Conservation (phyloP, 2,888 invertebrate genomes). For the Hyposoter dolosus region DNA sequence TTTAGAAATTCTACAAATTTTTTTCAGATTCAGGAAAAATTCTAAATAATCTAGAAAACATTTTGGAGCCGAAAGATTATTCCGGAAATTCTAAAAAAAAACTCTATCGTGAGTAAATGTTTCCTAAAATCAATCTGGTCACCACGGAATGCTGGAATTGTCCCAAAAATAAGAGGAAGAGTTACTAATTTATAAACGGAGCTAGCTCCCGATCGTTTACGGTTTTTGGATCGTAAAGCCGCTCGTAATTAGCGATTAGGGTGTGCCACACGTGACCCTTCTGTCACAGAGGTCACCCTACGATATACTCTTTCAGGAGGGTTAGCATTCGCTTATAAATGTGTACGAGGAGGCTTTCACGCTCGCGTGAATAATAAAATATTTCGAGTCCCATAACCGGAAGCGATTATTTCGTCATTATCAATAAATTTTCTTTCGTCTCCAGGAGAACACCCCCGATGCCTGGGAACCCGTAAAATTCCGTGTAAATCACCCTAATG, state of each 20-base stretch:
- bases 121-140: neutral
- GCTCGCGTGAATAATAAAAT: constrained; percentile 41
- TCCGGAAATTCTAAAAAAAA: neutral
- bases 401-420: constrained; percentile 65
- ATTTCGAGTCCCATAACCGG: constrained; percentile 47
- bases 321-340: neutral
- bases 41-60: neutral
- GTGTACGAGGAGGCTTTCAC: constrained; percentile 24
- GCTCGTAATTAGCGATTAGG: constrained; percentile 39
- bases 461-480: constrained; percentile 16
- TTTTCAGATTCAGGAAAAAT: neutral
- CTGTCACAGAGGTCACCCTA: constrained; percentile 30
- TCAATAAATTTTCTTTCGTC: constrained; percentile 51
- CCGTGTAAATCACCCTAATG: constrained; percentile 31
- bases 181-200: constrained; percentile 69
- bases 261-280: constrained; percentile 40
- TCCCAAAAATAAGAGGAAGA: neutral
- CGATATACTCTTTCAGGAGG: constrained; percentile 11
- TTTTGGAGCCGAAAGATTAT: neutral
- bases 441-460: neutral
- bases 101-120: neutral
- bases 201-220: constrained; percentile 20
- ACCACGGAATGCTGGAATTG: too few species aligned
- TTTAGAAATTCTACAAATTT: neutral
- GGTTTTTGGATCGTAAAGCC: constrained; percentile 13